These are phyloP conservation scores for Solen grandis DNA, from an alignment of 1,140 invertebrate species.

Conservation along the genomic window DNA sequence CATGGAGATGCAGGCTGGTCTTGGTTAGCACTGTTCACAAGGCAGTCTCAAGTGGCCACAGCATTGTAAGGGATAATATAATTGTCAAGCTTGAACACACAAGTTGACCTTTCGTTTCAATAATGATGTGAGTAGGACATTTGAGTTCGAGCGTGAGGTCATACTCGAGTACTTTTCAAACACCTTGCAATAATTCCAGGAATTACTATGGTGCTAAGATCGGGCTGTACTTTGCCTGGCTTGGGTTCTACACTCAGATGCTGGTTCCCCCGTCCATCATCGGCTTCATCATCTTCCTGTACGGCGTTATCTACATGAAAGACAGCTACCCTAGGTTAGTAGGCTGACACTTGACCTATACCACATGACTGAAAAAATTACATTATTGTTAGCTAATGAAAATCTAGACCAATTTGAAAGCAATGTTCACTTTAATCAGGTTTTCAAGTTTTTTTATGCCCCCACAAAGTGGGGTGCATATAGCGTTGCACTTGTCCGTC, in stretches of 20 bases:
- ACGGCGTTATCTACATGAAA: constrained; percentile 87
- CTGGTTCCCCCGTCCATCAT: constrained; percentile 86
- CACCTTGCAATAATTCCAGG: too few species aligned
- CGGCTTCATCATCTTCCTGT: constrained; percentile 84
- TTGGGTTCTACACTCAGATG: constrained; percentile 98
- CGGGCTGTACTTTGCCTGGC: constrained; percentile 97
- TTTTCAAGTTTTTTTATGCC: too few species aligned
- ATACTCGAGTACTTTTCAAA: too few species aligned
- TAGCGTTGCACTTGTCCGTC: too few species aligned
- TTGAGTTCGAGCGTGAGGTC: too few species aligned
- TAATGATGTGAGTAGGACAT: too few species aligned
- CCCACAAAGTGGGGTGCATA: too few species aligned
- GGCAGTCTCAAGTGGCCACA: too few species aligned
- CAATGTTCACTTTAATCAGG: neutral
- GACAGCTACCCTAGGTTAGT: constrained; percentile 72
- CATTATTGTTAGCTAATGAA: too few species aligned
- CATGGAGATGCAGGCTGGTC: neutral
- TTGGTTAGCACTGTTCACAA: neutral
- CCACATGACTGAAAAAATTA: too few species aligned
- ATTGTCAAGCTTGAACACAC: too few species aligned
- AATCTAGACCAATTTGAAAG: neutral
- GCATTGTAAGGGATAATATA: neutral
- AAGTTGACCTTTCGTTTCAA: too few species aligned
- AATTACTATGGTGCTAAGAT: constrained; percentile 98
- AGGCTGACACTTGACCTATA: neutral